Evolutionary conservation across 2,888 invertebrate genomes (phyloP).

Genomic region (Tineola bisselliella): DNA sequence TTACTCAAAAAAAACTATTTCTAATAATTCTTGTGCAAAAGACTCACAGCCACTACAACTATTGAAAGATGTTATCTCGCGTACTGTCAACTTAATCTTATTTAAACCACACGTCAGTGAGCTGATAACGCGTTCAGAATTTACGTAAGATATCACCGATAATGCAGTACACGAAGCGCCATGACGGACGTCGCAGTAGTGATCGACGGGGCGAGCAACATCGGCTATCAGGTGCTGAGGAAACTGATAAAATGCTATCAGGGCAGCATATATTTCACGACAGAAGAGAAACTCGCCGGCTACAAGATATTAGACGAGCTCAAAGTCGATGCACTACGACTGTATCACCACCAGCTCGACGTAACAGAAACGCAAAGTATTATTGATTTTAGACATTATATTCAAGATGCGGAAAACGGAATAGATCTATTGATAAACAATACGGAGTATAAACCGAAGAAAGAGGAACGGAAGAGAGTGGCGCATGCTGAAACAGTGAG

Average conservation of each 20-base stretch:
- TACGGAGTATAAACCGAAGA: slow-evolving; percentile 38
- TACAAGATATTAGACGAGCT: slow-evolving; percentile 44
- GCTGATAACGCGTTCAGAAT: slow-evolving; percentile 2
- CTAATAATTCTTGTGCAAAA: too few species aligned
- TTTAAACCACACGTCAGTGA: slow-evolving; percentile 7
- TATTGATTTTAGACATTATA: slow-evolving; percentile 46
- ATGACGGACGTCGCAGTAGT: slow-evolving; percentile 57
- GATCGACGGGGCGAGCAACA: slow-evolving; percentile 51
- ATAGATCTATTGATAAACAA: slow-evolving; percentile 51
- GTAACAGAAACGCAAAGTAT: slow-evolving; percentile 55
- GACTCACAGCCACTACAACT: slow-evolving; percentile 12
- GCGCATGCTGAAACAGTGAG: slow-evolving; percentile 42
- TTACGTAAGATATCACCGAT: neutral
- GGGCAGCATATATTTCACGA: slow-evolving; percentile 54
- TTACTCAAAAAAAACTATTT: too few species aligned
- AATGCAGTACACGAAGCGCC: slow-evolving; percentile 32
- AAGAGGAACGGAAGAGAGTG: slow-evolving; percentile 24
- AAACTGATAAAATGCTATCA: slow-evolving; percentile 38
- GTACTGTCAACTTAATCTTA: slow-evolving; percentile 9
- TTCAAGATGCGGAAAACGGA: slow-evolving; percentile 53
- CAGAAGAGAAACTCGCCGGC: slow-evolving; percentile 47
- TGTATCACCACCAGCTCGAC: slow-evolving; percentile 48
- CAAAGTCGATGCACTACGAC: slow-evolving; percentile 28
- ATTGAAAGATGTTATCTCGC: neutral
- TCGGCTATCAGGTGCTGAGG: slow-evolving; percentile 52